Evolutionary conservation across 2,113 vertebrate species (phyloP).

Genomic region (Haemorhous mexicanus): DNA sequence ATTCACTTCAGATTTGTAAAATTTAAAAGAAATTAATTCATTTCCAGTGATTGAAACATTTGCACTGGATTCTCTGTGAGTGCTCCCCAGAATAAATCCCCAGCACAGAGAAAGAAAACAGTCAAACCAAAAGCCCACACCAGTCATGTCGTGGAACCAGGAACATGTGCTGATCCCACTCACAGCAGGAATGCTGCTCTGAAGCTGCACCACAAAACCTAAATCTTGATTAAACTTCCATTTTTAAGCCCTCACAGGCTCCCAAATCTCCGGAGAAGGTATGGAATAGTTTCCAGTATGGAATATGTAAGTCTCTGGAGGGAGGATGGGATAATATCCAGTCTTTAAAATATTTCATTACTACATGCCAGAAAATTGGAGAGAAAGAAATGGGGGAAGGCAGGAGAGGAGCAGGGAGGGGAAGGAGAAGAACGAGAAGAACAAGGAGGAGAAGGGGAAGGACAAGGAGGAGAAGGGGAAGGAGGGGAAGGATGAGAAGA

Average conservation of each 20-base stretch:
- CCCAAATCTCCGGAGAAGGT: not conserved
- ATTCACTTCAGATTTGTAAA: too few species aligned
- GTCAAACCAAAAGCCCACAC: not conserved
- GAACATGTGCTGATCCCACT: not conserved
- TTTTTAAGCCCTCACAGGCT: not conserved
- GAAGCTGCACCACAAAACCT: not conserved
- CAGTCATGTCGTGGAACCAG: not conserved
- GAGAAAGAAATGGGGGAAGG: too few species aligned
- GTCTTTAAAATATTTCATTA: not conserved
- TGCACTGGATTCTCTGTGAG: not conserved
- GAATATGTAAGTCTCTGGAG: too few species aligned
- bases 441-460: too few species aligned
- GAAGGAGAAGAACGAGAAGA: too few species aligned
- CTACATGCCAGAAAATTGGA: not conserved
- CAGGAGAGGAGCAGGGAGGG: too few species aligned
- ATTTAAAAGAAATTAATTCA: too few species aligned
- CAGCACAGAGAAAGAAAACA: not conserved
- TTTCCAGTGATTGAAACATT: not conserved
- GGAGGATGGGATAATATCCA: not conserved
- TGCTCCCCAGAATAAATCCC: not conserved
- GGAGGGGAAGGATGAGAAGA: too few species aligned
- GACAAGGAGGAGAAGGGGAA: too few species aligned
- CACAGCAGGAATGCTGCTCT: not conserved
- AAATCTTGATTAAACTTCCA: not conserved
- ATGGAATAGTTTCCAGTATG: too few species aligned